A percentile compares a stretch with the other conserved stretches of the same genome.
phyloP scores from a whole-genome alignment of 1,140 invertebrate genomes.

The Neelides sp. region DNA sequence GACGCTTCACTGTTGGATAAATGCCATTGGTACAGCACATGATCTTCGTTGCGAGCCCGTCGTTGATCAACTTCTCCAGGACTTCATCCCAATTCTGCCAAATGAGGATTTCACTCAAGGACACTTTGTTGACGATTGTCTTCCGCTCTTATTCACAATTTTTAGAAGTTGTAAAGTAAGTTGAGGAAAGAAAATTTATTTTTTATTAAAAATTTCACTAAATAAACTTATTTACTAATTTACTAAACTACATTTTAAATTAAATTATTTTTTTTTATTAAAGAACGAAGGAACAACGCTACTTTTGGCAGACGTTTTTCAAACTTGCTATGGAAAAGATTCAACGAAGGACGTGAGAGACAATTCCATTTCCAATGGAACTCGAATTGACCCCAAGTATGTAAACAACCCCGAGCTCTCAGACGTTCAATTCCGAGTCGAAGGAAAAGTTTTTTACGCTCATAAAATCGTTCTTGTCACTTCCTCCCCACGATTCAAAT shows the following conservation, averaged over 20 bases:
- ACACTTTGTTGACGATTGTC: slow-evolving; percentile 68
- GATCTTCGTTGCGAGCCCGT: slow-evolving; percentile 66
- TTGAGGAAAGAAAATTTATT: background rate
- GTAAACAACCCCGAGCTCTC: slow-evolving; percentile 83
- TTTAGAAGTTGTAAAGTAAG: slow-evolving; percentile 75
- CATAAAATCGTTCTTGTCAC: slow-evolving; percentile 87
- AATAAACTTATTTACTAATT: background rate
- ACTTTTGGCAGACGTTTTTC: slow-evolving; percentile 74
- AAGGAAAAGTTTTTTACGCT: slow-evolving; percentile 81
- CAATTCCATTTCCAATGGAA: slow-evolving; percentile 51
- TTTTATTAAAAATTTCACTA: background rate
- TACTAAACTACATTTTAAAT: slow-evolving; percentile 13
- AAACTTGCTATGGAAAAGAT: slow-evolving; percentile 75
- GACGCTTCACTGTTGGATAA: slow-evolving; percentile 83
- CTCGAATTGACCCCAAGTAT: slow-evolving; percentile 75
- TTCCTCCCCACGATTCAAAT: slow-evolving; percentile 68
- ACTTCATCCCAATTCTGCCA: slow-evolving; percentile 72
- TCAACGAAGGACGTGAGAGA: slow-evolving; percentile 63
- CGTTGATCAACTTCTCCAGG: slow-evolving; percentile 78
- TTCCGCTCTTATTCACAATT: slow-evolving; percentile 77
- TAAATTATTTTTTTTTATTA: slow-evolving; percentile 24
- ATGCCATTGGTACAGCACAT: slow-evolving; percentile 70
- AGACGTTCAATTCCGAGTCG: slow-evolving; percentile 80
- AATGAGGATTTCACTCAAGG: slow-evolving; percentile 66
- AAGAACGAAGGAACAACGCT: slow-evolving; percentile 78